These are phyloP conservation scores for Schizothorax lantsangensis DNA, from an alignment of 2,797 vertebrate genomes.

Conservation along the genomic window DNA sequence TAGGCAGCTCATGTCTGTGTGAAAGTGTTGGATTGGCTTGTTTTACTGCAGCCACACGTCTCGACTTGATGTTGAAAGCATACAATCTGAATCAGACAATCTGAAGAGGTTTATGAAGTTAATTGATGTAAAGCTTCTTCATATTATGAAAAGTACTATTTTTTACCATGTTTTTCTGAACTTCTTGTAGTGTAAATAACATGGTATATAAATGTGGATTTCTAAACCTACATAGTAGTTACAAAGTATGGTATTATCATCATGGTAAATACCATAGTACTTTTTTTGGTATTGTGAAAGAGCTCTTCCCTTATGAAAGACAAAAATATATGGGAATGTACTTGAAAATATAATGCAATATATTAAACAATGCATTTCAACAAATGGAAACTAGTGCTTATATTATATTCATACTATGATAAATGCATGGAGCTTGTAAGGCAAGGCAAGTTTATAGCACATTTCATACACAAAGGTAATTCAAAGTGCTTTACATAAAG, in stretches of 20 bases:
- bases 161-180: background rate
- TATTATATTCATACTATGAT: no score
- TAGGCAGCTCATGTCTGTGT: constrained; percentile 38
- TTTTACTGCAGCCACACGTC: constrained; percentile 21
- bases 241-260: background rate
- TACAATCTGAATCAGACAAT: background rate
- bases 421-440: no score
- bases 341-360: background rate
- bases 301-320: background rate
- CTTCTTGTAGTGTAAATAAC: background rate
- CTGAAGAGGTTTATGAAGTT: background rate
- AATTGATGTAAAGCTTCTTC: background rate
- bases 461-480: no score
- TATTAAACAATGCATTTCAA: no score
- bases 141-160: background rate
- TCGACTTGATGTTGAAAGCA: background rate
- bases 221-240: background rate
- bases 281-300: background rate
- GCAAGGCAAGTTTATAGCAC: no score
- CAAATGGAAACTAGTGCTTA: no score
- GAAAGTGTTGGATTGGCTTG: constrained; percentile 36
- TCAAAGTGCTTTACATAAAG: no score
- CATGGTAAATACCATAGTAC: background rate
- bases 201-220: background rate
- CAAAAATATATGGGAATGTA: background rate